Base-by-base conservation (phyloP, 2,888 invertebrate genomes). In the Scrobipalpa atriplicella region DNA sequence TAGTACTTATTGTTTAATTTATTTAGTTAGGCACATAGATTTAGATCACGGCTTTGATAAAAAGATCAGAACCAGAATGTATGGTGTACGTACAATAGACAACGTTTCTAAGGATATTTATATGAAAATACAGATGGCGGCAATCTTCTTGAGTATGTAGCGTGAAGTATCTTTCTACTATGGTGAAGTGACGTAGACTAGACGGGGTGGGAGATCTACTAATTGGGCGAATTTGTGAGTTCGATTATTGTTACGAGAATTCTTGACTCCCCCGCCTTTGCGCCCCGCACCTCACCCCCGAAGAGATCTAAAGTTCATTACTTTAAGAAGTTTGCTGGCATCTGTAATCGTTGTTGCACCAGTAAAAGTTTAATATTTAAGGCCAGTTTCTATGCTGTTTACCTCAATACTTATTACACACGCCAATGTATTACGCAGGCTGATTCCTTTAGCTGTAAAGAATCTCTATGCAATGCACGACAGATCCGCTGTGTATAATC, bases 1-100 rank as follows among this genome's bases (percentile, higher is more conserved):
- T 74, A 77, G 78, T 79, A 78, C 78, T 78, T 79, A 77, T 69
- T 73, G 7, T 66, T 58, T 66, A 68, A 60, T 68, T 68, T 58
- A 65, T 65, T 66, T 64, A 68, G 41, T 61, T 61, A 65, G 18
- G 19, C 47, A 18, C 39, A 21, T 65, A 68, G 62, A 54, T 67
- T 11, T 64, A 67, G 65, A 62, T 13, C n/a, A 52, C 39, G 38
- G 10, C 54, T 64, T 64, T 52, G 41, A 62, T 58, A 16, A 16
- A 47, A 47, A 21, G 21, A 21, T 13, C 13, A 21, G 13, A 21
- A 29, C 21, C 18, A 54, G 10, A 21, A 21, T 51, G 19, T 19
- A 19, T n/a, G 3, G 3, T 47, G 16, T 39, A 47, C 47, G 47
- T 47, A 47, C 47, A 47, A 47, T 16, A 16, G 47, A 47, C 3